phyloP scores from a whole-genome alignment of 35 echinoderm and acorn worm species.

The Hemicentrotus pulcherrimus region DNA sequence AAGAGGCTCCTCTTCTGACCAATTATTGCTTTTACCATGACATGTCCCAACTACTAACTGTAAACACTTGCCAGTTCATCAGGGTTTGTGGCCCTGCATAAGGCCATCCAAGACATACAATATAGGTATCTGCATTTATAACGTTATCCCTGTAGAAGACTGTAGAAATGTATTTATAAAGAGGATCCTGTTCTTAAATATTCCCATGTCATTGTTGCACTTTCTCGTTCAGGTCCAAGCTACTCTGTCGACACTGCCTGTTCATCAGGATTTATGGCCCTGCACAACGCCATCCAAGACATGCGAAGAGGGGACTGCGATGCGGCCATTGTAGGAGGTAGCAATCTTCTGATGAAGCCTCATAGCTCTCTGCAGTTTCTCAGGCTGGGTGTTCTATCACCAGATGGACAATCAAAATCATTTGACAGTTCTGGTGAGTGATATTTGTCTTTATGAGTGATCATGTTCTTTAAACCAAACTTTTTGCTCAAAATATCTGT shows the following conservation, averaged over 20 bases:
- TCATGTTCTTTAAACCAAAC: too few relatives aligned
- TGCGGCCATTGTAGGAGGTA: constrained; percentile 77
- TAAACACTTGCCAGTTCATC: too few relatives aligned
- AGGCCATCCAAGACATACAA: too few relatives aligned
- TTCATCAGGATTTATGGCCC: constrained; percentile 74
- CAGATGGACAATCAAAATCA: constrained; percentile 84
- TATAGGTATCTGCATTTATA: too few relatives aligned
- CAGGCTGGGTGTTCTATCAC: constrained; percentile 76
- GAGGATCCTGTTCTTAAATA: background rate
- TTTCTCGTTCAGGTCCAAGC: constrained; percentile 67
- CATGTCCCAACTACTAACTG: too few relatives aligned
- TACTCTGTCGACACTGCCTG: constrained; percentile 88
- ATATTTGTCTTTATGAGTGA: background rate
- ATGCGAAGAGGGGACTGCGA: constrained; percentile 77
- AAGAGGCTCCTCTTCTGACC: too few relatives aligned
- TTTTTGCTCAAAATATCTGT: background rate
- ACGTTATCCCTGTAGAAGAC: too few relatives aligned
- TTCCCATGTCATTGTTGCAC: background rate
- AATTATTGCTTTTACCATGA: too few relatives aligned
- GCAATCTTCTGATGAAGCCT: constrained; percentile 74
- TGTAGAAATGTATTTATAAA: background rate
- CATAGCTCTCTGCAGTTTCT: constrained; percentile 75
- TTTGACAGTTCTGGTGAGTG: constrained; percentile 84
- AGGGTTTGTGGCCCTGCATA: too few relatives aligned
- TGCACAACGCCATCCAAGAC: constrained; percentile 78